A percentile compares a stretch with the other conserved stretches of the same genome.
Evolutionary conservation across 1,140 invertebrate genomes (phyloP).

Genomic region (Drosophila miranda): DNA sequence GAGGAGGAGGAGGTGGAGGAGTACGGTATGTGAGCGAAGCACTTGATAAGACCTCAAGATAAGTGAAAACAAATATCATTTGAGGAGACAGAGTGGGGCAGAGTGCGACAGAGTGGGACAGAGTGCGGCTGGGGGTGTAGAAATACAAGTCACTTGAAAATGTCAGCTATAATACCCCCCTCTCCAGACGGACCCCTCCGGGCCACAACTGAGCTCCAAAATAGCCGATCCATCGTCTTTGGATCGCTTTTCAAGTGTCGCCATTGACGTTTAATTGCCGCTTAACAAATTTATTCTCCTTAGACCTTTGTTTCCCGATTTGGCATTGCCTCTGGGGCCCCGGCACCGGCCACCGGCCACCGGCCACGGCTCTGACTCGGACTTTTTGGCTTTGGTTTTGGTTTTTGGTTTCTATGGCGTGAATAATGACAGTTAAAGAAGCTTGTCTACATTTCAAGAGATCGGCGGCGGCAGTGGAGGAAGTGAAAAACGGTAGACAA

Average conservation of each 20-base stretch:
- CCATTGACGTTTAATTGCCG: constrained; percentile 51
- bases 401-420: not conserved
- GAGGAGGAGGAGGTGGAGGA: not conserved
- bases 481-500: constrained; percentile 25
- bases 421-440: constrained; percentile 33
- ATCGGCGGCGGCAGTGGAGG: not conserved
- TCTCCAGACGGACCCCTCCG: not conserved
- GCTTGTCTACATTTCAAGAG: constrained; percentile 26
- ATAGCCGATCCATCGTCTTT: constrained; percentile 41
- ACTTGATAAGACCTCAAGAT: constrained; percentile 52
- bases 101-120: not conserved
- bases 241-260: constrained; percentile 50
- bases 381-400: constrained; percentile 5
- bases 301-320: constrained; percentile 24
- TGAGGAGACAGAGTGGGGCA: too few relatives aligned
- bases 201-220: not conserved
- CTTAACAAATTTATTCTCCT: constrained; percentile 44
- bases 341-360: too few relatives aligned
- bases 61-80: constrained; percentile 45
- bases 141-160: constrained; percentile 54
- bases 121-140: not conserved
- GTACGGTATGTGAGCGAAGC: constrained; percentile 26
- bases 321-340: too few relatives aligned
- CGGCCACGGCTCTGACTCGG: too few relatives aligned
- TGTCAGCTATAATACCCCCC: constrained; percentile 49